Evolutionary conservation across 2,113 vertebrate species (phyloP).

Genomic region (Alligator mississippiensis): DNA sequence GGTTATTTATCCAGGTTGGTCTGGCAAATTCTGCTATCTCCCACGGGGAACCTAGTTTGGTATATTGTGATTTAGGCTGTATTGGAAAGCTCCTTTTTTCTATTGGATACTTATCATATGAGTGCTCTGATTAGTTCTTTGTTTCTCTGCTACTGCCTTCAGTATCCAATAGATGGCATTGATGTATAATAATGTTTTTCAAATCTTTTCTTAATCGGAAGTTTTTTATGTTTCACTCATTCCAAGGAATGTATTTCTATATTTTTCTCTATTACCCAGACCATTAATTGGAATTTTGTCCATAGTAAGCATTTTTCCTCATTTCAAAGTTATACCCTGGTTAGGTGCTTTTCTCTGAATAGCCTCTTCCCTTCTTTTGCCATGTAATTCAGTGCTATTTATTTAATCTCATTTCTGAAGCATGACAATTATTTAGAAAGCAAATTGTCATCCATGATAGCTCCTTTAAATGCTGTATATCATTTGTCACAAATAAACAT

Average conservation of each 20-base stretch:
- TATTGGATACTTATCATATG: not conserved
- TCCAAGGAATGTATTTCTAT: not conserved
- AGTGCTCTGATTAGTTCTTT: not conserved
- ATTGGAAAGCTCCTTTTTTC: not conserved
- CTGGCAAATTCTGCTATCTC: not conserved
- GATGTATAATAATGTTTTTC: not conserved
- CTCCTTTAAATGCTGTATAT: no score
- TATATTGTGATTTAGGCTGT: not conserved
- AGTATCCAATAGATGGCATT: not conserved
- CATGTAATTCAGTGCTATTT: fast-evolving
- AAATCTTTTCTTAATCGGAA: not conserved
- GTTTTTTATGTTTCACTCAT: not conserved
- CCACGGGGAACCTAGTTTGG: not conserved
- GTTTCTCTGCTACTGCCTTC: conserved; percentile 12
- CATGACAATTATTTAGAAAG: not conserved
- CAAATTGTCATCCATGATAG: not conserved
- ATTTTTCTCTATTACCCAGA: not conserved
- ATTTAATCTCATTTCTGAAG: not conserved
- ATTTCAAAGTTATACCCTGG: not conserved
- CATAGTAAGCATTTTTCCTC: not conserved
- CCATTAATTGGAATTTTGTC: not conserved
- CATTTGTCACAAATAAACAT: no score
- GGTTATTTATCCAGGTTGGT: no score
- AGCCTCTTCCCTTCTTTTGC: not conserved
- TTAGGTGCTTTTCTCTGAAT: not conserved